Evolutionary conservation across 2,888 invertebrate genomes (phyloP).

Genomic region (Neuroscelio doddi): DNA sequence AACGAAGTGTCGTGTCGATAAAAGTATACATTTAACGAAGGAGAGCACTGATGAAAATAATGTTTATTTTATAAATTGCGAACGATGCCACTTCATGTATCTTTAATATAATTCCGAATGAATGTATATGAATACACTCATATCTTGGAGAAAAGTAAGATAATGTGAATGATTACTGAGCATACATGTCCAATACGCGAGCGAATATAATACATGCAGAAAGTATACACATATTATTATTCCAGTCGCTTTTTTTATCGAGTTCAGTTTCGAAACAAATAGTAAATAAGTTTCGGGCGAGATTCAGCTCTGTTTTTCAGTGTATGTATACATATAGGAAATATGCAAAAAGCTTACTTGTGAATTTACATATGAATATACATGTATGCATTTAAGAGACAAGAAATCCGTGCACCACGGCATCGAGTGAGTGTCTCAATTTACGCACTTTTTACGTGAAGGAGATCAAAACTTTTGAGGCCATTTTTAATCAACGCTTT

Average conservation of each 20-base stretch:
- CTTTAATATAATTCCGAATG: constrained; percentile 21
- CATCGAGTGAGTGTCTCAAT: no score
- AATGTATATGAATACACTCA: constrained; percentile 15
- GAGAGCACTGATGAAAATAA: not conserved
- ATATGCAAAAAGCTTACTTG: constrained; percentile 22
- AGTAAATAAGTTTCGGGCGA: constrained; percentile 25
- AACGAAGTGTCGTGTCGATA: no score
- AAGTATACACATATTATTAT: constrained; percentile 28
- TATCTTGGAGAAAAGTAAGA: constrained; percentile 8
- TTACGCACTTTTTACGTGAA: no score
- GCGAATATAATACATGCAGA: constrained; percentile 25
- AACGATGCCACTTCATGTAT: constrained; percentile 6
- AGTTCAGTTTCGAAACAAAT: constrained; percentile 21
- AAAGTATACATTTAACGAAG: constrained; percentile 3
- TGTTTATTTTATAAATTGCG: constrained; percentile 3
- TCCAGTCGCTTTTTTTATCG: constrained; percentile 34
- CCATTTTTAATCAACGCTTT: no score
- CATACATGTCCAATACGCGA: constrained; percentile 22
- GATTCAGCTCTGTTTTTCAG: constrained; percentile 20
- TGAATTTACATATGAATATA: constrained; percentile 24
- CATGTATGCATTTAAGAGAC: constrained; percentile 33
- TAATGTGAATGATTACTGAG: constrained; percentile 7
- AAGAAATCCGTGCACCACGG: not conserved
- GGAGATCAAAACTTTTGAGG: no score
- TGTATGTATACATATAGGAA: constrained; percentile 36